A percentile compares a stretch with the other conserved stretches of the same genome.
These are phyloP conservation scores for Clivina fossor DNA, from an alignment of 2,888 invertebrate genomes.

Conservation along the genomic window DNA sequence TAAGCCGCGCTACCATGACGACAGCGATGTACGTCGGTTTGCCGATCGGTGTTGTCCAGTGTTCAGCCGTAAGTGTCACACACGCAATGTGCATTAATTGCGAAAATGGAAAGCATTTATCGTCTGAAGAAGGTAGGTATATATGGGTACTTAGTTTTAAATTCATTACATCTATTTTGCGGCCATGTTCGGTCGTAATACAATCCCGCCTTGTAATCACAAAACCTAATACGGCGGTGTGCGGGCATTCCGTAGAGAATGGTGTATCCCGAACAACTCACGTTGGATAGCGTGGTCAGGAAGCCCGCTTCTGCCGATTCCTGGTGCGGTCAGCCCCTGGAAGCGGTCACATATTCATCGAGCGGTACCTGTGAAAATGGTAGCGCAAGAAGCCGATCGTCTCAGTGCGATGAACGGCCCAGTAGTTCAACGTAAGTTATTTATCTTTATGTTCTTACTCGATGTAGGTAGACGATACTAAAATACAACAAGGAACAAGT, in stretches of 20 bases:
- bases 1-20: conserved; percentile 19
- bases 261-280: conserved; percentile 53
- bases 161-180: conserved; percentile 26
- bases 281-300: conserved; percentile 48
- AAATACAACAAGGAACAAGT: too few species aligned
- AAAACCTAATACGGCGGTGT: not conserved
- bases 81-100: conserved; percentile 50
- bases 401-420: conserved; percentile 25
- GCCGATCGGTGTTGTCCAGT: conserved; percentile 24
- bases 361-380: conserved; percentile 25
- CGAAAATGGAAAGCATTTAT: conserved; percentile 53
- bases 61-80: conserved; percentile 44
- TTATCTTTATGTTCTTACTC: conserved; percentile 5
- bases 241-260: conserved; percentile 47
- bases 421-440: conserved; percentile 28
- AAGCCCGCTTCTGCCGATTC: conserved; percentile 45
- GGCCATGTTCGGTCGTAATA: conserved; percentile 17
- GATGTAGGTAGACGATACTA: too few species aligned
- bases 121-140: conserved; percentile 53
- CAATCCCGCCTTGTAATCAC: too few species aligned
- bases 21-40: conserved; percentile 11
- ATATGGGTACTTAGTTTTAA: conserved; percentile 31
- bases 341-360: conserved; percentile 34
- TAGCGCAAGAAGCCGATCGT: conserved; percentile 21
- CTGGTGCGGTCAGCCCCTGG: conserved; percentile 50